Conservation (phyloP, 1,140 invertebrate species). For the Ephestia elutella region DNA sequence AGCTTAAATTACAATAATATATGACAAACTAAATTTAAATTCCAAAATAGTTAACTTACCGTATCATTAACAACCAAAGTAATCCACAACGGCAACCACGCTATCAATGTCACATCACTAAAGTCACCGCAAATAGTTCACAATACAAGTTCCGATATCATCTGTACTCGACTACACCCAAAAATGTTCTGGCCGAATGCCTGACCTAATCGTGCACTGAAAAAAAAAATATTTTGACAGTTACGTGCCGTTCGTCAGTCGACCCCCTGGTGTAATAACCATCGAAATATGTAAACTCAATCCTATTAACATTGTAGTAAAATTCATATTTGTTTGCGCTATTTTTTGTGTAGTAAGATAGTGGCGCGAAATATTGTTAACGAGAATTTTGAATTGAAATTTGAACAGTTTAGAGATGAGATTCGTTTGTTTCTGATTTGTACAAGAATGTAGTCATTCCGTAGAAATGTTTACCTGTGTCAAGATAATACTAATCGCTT, state of each 20-base stretch:
- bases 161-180: neutral
- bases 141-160: neutral
- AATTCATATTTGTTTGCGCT: neutral
- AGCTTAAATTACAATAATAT: neutral
- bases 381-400: neutral
- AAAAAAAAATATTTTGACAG: conserved; percentile 32
- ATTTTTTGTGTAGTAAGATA: neutral
- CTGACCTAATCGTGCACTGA: conserved; percentile 1
- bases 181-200: neutral
- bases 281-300: neutral
- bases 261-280: conserved; percentile 21
- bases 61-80: neutral
- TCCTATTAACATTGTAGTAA: neutral
- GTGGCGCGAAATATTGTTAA: neutral
- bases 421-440: conserved; percentile 14
- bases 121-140: neutral
- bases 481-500: conserved; percentile 63
- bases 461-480: conserved; percentile 56
- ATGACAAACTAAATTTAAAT: neutral
- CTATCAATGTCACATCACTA: neutral
- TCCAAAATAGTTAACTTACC: neutral
- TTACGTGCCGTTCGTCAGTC: conserved; percentile 31
- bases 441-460: conserved; percentile 52
- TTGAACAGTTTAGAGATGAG: neutral
- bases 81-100: neutral